Evolutionary conservation across 2,797 vertebrate species (phyloP).

Genomic region (Notolepis coatsorum): DNA sequence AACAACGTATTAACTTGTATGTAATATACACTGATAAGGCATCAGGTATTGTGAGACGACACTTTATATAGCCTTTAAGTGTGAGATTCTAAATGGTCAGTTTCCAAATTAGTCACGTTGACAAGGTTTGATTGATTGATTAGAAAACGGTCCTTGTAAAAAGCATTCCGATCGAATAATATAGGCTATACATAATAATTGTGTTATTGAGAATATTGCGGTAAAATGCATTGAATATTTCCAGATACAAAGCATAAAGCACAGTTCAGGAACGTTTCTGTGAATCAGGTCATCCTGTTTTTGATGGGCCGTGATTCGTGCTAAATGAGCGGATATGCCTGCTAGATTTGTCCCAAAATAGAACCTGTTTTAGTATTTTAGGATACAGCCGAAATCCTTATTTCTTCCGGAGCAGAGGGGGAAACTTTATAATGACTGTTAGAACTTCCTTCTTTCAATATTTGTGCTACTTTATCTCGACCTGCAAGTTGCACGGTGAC

Average conservation of each 20-base stretch:
- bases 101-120: neutral
- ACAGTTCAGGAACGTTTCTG: constrained; percentile 64
- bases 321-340: constrained; percentile 98
- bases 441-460: constrained; percentile 98
- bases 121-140: neutral
- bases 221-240: no score
- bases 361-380: constrained; percentile 95
- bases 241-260: neutral
- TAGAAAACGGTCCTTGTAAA: neutral
- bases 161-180: neutral
- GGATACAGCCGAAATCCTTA: constrained; percentile 97
- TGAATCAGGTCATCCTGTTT: constrained; percentile 94
- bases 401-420: constrained; percentile 96
- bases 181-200: neutral
- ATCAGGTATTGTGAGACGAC: no score
- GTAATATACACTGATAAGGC: no score
- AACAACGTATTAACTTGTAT: no score
- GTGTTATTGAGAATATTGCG: neutral
- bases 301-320: constrained; percentile 88
- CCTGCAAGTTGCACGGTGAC: constrained; percentile 95
- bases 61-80: no score
- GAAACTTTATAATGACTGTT: constrained; percentile 92
- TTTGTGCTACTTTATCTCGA: constrained; percentile 99
- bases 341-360: constrained; percentile 93
- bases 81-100: no score